phyloP scores from a whole-genome alignment of 2,113 vertebrate genomes.

The Mastomys natalensis region DNA sequence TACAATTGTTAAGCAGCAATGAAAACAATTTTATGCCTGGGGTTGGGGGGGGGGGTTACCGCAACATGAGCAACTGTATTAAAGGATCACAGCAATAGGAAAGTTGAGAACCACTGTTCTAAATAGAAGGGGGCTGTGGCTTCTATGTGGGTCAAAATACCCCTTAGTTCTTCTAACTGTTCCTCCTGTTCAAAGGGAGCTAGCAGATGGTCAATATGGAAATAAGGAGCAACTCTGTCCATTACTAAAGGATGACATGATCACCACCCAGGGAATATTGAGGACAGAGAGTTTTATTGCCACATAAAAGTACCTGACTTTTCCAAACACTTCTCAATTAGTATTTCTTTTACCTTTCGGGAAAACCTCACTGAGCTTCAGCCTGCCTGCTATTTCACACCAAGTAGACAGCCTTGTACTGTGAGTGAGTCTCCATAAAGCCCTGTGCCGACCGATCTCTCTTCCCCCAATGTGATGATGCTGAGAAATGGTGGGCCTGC shows the following conservation, averaged over 20 bases:
- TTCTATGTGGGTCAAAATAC: neutral
- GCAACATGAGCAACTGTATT: neutral
- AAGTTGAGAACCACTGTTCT: neutral
- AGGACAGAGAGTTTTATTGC: neutral
- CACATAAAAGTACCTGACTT: neutral
- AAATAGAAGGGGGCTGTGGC: neutral
- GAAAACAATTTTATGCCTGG: neutral
- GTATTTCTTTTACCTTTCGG: neutral
- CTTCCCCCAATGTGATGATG: neutral
- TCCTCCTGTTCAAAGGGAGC: neutral
- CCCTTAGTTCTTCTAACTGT: neutral
- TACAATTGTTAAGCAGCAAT: neutral
- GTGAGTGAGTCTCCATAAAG: neutral
- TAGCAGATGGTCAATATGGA: too few species aligned
- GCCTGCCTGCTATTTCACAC: neutral
- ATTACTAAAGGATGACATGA: neutral
- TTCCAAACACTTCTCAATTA: neutral
- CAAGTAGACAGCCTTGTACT: neutral
- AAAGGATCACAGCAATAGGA: neutral
- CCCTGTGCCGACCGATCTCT: neutral
- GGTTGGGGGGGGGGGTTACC: neutral
- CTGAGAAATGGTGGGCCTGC: neutral
- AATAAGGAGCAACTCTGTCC: neutral
- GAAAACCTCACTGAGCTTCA: neutral
- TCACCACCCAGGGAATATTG: neutral